A percentile compares a stretch with the other conserved stretches of the same genome.
These are phyloP conservation scores for Ashinkailepas kermadecensis DNA, from an alignment of 2,888 invertebrate species.

Conservation along the genomic window DNA sequence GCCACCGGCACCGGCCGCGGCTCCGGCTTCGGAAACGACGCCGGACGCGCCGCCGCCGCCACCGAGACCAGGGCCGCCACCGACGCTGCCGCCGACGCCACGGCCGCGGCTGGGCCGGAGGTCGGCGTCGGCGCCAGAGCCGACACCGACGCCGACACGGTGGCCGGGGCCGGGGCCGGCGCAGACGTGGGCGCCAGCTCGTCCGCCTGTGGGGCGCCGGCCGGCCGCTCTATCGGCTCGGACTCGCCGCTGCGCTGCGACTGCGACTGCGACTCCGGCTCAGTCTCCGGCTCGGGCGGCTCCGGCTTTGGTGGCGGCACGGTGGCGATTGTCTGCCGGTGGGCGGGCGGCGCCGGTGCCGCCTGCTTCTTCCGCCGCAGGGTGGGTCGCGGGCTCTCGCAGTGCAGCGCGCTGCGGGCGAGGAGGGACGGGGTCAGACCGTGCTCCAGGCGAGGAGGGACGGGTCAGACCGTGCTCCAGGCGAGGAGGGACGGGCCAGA, in stretches of 20 bases:
- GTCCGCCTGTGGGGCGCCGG: neutral
- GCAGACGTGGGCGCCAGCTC: neutral
- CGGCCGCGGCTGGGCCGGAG: too few relatives aligned
- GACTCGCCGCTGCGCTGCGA: neutral
- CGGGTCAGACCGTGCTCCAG: neutral
- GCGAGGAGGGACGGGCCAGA: too few relatives aligned
- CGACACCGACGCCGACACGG: neutral
- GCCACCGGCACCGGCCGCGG: neutral
- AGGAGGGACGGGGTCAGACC: too few relatives aligned
- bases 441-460: neutral
- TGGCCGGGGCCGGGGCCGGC: neutral
- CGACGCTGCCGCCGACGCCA: too few relatives aligned
- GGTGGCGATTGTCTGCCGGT: neutral
- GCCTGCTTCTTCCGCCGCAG: constrained; percentile 11
- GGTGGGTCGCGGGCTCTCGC: constrained; percentile 1
- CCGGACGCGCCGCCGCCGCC: too few relatives aligned
- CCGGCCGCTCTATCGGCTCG: neutral
- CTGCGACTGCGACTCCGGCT: neutral
- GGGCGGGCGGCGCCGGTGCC: neutral
- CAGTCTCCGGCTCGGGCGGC: neutral
- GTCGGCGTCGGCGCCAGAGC: too few relatives aligned
- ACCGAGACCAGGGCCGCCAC: too few relatives aligned
- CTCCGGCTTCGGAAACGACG: neutral
- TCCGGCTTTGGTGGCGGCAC: neutral
- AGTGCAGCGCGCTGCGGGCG: neutral